Base-by-base conservation (phyloP, 2,797 vertebrate genomes). In the Erpetoichthys calabaricus region DNA sequence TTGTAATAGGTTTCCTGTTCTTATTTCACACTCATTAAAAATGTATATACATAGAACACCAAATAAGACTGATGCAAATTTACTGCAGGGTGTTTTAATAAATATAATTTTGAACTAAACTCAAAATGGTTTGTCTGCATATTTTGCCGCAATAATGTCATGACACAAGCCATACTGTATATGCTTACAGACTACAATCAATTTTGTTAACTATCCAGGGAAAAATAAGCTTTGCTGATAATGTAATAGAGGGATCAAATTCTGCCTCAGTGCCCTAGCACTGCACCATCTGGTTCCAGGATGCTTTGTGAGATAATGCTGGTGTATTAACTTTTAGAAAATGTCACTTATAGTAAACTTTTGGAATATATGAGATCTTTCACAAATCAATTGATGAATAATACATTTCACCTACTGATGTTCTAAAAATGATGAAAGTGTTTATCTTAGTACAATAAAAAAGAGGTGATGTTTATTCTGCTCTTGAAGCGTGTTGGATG, bases 311-410 rank as follows among this genome's bases (percentile, higher is more conserved):
- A 62, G 69, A 74, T 70, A 74, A 75, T 7, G 3, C 47, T 60
- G 59, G 63, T 68, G 66, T 64, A 73, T 69, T 62, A 73, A 63
- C 71, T 69, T 70, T 67, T 59, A 70, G 58, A 63, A 75, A 74
- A 73, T 62, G 44, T 54, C 60, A 71, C 66, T 61, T 70, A 68
- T 68, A 73, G 61, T 7, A 56, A 74, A 72, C 63, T 71, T 73
- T 4, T 72, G 59, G 67, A 60, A 71, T 65, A 44, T 64, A 55
- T 61, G 65, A 65, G 59, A 63, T 70, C 63, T 77, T 41, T 55
- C 62, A 72, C 65, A 70, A 66, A 62, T 72, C 65, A 69, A 63
- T 25, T 64, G 57, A 67, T 41, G 68, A 51, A 63, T 60, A 58
- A 45, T 64, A 67, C 58, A 64, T 57, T 67, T 56, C 50, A 56